Evolutionary conservation across 2,888 invertebrate genomes (phyloP).

Genomic region (Dugesia japonica): DNA sequence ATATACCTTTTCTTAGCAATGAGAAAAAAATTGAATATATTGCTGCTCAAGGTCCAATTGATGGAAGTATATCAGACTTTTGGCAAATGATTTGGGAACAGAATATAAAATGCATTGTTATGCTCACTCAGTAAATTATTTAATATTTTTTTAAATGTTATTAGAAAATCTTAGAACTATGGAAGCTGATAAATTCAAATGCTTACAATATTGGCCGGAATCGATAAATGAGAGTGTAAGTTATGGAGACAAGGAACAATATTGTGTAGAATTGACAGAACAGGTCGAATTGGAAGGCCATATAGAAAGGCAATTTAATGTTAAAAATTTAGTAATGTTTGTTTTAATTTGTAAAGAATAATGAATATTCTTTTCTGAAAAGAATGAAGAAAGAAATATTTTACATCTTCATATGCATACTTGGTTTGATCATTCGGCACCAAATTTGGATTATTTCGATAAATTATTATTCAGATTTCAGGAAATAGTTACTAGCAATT

Average conservation of each 20-base stretch:
- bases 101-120: not conserved
- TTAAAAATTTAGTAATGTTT: not conserved
- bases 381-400: not conserved
- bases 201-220: not conserved
- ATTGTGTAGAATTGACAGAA: not conserved
- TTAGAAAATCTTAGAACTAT: not conserved
- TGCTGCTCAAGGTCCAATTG: not conserved
- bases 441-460: not conserved
- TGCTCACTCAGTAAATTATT: not conserved
- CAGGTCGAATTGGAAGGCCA: not conserved
- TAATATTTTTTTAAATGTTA: not conserved
- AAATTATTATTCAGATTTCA: constrained; percentile 13
- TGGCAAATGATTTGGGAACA: constrained; percentile 9
- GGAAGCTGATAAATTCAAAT: constrained; percentile 1
- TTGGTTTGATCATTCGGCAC: not conserved
- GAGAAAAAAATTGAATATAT: not conserved
- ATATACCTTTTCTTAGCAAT: not conserved
- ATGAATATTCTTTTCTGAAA: not conserved
- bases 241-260: not conserved
- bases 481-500: not conserved
- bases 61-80: not conserved
- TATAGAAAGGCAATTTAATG: not conserved
- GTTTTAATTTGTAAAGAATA: not conserved
- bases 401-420: not conserved
- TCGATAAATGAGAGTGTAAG: not conserved